Base-by-base conservation (phyloP, 2,797 vertebrate species). In the Pogonophryne albipinna region DNA sequence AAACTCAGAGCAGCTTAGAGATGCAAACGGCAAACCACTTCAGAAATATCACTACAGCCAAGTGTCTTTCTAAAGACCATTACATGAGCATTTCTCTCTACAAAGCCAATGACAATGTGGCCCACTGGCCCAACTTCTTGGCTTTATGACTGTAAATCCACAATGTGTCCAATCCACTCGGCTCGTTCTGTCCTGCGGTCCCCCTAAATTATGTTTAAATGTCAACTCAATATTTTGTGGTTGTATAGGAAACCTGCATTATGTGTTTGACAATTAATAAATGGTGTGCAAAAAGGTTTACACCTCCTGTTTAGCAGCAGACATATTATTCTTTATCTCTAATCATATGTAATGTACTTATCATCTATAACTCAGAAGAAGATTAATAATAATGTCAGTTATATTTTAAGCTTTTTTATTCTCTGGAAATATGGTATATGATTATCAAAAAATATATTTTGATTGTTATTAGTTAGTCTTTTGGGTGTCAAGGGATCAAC, bases 21-120 rank as follows among this genome's bases (percentile, higher is more conserved):
- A 66, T 72, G 49, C 56, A 72, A 64, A 68, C 66, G 60, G 49
- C 52, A 44, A n/a, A 72, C 9, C 31, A 59, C 65, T 69, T 66
- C 20, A 66, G 66, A 53, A 79, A 72, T 47, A 47, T 60, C 9
- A 65, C 34, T 42, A 42, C 20, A 51, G 69, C 66, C 76, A 71
- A 76, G 57, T 58, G 64, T 62, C 27, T 67, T 82, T 67, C 45
- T 66, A 63, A 85, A 66, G 60, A 82, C 13, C 11, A 20, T 70
- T 64, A 64, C 44, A 76, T 51, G 50, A 76, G 58, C 23, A 20
- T 41, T 67, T 78, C 34, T 3, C 47, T 62, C 47, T 41, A 45
- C 17, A 27, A 64, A 71, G 38, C 66, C 10, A 45, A 13, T 71
- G 66, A 57, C 61, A 49, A 71, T 68, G 27, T 65, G 62, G 27